Evolutionary conservation across 2,888 invertebrate genomes (phyloP), one percentile per base, ranked within the genome.

Genomic region (Cheilosia soror): DNA sequence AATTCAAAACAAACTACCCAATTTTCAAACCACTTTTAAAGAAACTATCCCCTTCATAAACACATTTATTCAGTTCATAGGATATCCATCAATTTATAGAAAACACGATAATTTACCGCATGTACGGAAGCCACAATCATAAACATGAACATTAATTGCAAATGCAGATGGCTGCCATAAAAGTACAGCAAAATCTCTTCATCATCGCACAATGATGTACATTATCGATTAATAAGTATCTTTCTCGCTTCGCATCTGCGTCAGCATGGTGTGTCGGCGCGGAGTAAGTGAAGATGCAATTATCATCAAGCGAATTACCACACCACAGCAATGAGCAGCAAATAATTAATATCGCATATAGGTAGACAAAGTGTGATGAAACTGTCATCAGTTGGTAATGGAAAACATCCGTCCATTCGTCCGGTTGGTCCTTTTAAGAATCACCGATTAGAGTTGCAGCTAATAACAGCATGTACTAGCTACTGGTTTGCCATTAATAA

Each of bases 251-350:
- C 73, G 55, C 66, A 60, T 47, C 5, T 20, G 44, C 47, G 62
- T 27, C 37, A 3, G 42, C 42, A 11, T 13, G 51, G 15, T 58
- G 40, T 82, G 33, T 53, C 69, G 42, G n/a, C 73, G 20, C 20
- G 0, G 20, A 20, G 20, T 20, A 20, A 20, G 20, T 2, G 20
- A 20, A 53, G 57, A 55, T 84, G 69, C 69, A 79, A 84, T 79
- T 69, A 79, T 51, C 73, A 69, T 78, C 79, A 68, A 69, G 58
- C 58, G 60, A 62, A 78, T 83, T 62, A 63, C 65, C 53, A 57
- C 75, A 53, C 62, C 68, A 68, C 25, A 40, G 60, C 20, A 20
- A 20, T 20, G 69, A 51, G 51, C 44, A 51, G 69, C 11, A 72
- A 55, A 82, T 72, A 71, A 60, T 66, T 62, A 57, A 57, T 40